phyloP scores from a whole-genome alignment of 2,113 vertebrate species.

The Cariama cristata region DNA sequence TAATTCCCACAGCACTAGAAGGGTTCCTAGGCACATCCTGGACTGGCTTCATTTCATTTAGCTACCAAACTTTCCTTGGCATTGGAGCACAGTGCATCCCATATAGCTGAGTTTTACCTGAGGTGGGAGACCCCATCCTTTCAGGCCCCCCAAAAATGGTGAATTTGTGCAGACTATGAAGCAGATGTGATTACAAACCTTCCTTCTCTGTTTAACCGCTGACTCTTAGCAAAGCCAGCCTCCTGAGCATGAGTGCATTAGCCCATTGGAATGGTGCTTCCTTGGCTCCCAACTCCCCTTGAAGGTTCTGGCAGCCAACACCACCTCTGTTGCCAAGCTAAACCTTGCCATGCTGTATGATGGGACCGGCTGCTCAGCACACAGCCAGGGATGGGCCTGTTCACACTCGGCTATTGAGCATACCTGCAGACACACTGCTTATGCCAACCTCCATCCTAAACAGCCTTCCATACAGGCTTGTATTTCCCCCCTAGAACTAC shows the following conservation, averaged over 20 bases:
- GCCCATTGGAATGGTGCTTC: not conserved
- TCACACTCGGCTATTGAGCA: slow-evolving; percentile 17
- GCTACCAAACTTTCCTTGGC: not conserved
- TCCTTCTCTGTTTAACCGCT: not conserved
- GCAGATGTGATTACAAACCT: not conserved
- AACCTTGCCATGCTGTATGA: slow-evolving; percentile 30
- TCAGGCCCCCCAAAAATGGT: not conserved
- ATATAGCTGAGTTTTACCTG: not conserved
- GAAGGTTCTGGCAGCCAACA: not conserved
- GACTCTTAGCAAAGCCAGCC: not conserved
- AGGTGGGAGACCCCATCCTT: not conserved
- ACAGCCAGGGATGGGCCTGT: not conserved
- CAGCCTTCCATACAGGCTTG: not conserved
- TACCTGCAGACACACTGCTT: not conserved
- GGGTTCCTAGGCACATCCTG: not conserved
- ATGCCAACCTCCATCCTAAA: not conserved
- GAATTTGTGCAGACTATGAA: not conserved
- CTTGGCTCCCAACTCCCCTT: not conserved
- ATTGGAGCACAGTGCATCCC: not conserved
- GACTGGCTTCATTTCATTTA: not conserved
- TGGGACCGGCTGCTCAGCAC: not conserved
- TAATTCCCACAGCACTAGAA: not conserved
- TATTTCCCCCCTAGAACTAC: not conserved
- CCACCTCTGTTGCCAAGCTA: slow-evolving; percentile 31
- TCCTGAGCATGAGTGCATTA: not conserved